A percentile compares a stretch with the other conserved stretches of the same genome.
Conservation (phyloP, 2,888 invertebrate genomes). For the Sepiola atlantica region DNA sequence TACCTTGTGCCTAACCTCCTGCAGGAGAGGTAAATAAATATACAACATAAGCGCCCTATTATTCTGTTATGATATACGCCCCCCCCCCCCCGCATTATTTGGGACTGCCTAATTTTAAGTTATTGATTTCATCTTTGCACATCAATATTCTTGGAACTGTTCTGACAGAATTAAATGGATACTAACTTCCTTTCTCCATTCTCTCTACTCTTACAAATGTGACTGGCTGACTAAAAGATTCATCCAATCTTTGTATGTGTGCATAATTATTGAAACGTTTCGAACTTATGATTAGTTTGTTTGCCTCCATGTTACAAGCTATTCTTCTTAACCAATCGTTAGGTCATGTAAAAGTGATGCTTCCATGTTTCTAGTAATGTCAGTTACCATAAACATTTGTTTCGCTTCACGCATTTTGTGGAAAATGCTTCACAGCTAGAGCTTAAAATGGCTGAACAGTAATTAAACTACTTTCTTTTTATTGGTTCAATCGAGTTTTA, state of each 20-base stretch:
- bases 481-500: background rate
- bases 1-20: too few species aligned
- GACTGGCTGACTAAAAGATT: constrained; percentile 33
- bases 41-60: background rate
- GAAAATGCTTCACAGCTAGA: background rate
- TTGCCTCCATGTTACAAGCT: background rate
- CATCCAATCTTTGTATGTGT: background rate
- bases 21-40: background rate
- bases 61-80: constrained; percentile 15
- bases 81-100: background rate
- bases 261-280: background rate
- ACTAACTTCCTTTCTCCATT: background rate
- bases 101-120: background rate
- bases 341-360: background rate
- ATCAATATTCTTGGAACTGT: constrained; percentile 43
- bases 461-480: background rate
- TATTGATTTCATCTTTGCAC: constrained; percentile 43
- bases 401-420: background rate
- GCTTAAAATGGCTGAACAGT: background rate
- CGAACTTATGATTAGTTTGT: background rate
- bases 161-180: constrained; percentile 39
- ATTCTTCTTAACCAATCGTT: background rate
- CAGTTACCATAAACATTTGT: background rate
- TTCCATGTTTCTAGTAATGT: background rate
- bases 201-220: background rate